phyloP scores from a whole-genome alignment of 37 sponge, comb jelly and placozoan genomes.

The Mnemiopsis leidyi region DNA sequence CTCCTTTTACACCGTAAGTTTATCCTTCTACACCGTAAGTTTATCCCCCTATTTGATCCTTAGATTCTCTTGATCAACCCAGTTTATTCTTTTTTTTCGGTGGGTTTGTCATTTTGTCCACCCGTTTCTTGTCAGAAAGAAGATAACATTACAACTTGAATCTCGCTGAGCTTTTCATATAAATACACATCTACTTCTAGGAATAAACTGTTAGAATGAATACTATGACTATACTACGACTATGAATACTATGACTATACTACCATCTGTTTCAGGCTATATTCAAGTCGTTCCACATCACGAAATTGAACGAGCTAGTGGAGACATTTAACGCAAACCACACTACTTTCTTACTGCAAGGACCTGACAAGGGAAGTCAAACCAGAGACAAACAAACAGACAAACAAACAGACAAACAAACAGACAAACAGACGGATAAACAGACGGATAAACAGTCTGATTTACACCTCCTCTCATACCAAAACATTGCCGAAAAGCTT shows the following conservation, averaged over 20 bases:
- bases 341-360: background rate
- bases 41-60: background rate
- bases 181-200: background rate
- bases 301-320: constrained; percentile 17
- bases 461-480: background rate
- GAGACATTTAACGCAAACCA: constrained; percentile 34
- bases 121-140: no score
- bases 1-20: background rate
- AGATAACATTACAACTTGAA: background rate
- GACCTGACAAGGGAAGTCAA: background rate
- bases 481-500: background rate
- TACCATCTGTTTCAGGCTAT: background rate
- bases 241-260: background rate
- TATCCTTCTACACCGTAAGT: background rate
- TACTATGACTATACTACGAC: no score
- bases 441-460: background rate
- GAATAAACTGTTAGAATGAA: background rate
- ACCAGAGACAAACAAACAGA: background rate
- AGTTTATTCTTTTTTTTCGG: background rate
- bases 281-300: background rate
- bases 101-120: background rate
- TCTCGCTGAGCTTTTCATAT: background rate
- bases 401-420: background rate
- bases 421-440: background rate
- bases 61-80: no score